Evolutionary conservation across 2,888 invertebrate genomes (phyloP).

Genomic region (Amblyjoppa fuscipennis): DNA sequence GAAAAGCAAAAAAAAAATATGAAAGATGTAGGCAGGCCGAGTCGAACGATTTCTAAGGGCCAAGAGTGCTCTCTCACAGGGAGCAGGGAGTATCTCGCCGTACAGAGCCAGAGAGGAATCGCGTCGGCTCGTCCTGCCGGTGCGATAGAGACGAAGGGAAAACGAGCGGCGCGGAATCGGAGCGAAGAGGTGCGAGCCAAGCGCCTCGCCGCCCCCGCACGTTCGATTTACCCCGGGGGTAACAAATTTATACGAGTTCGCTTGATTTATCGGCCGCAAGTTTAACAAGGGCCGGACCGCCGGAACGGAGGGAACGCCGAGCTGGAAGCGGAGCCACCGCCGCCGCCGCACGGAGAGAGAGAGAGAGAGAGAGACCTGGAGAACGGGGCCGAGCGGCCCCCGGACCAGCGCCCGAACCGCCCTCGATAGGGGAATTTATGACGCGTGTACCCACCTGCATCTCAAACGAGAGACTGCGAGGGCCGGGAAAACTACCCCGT

Average conservation of each 20-base stretch:
- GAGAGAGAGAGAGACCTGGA: conserved; percentile 33
- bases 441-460: conserved; percentile 78
- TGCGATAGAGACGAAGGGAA: conserved; percentile 14
- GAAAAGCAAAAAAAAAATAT: conserved; percentile 12
- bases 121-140: neutral
- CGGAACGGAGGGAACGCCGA: conserved; percentile 69
- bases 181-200: conserved; percentile 55
- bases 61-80: conserved; percentile 13
- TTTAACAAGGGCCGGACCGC: conserved; percentile 79
- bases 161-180: neutral
- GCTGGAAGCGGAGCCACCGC: conserved; percentile 8
- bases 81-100: neutral
- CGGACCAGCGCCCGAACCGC: conserved; percentile 52
- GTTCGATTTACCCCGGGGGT: conserved; percentile 79
- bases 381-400: conserved; percentile 15
- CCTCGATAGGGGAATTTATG: conserved; percentile 81
- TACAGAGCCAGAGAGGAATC: neutral
- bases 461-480: conserved; percentile 70
- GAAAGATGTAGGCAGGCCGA: conserved; percentile 16
- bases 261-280: conserved; percentile 82
- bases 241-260: conserved; percentile 83
- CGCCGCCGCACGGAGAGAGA: conserved; percentile 72
- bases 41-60: conserved; percentile 22
- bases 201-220: conserved; percentile 71
- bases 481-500: conserved; percentile 37